Percentiles rank a stretch among this genome's conserved stretches.
Conservation (phyloP, 2,797 vertebrate species). For the Balearica regulorum region DNA sequence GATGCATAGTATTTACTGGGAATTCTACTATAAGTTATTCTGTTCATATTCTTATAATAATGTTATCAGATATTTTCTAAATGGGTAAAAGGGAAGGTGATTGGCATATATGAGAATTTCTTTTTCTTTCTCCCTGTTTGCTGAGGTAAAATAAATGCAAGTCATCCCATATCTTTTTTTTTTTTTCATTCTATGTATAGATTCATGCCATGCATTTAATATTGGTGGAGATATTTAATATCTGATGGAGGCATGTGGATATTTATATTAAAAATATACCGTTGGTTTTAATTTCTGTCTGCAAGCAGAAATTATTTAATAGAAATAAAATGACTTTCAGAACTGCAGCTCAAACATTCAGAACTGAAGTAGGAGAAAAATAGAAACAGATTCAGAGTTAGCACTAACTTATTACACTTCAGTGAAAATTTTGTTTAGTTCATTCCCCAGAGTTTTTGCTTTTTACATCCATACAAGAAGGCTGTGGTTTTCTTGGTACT, state of each 20-base stretch:
- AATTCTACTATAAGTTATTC: background rate
- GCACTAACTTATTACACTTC: background rate
- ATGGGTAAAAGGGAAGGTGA: background rate
- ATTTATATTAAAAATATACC: background rate
- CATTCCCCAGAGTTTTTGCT: background rate
- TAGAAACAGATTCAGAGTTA: background rate
- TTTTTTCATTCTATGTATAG: background rate
- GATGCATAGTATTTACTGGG: background rate
- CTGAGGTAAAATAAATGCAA: background rate
- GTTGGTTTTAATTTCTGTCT: background rate
- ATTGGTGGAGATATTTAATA: background rate
- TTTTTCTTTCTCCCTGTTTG: background rate
- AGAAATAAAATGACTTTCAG: background rate
- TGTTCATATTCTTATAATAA: background rate
- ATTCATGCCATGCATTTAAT: background rate
- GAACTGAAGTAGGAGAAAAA: background rate
- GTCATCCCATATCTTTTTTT: background rate
- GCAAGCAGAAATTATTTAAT: background rate
- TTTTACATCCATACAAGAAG: background rate
- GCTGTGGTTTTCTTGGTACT: background rate
- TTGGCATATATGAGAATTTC: fast-evolving
- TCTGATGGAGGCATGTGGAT: background rate
- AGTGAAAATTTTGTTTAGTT: background rate
- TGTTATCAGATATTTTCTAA: background rate
- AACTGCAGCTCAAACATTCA: background rate